These are phyloP conservation scores for Adelognathus sp. DNA, from an alignment of 2,888 invertebrate species.

Conservation along the genomic window DNA sequence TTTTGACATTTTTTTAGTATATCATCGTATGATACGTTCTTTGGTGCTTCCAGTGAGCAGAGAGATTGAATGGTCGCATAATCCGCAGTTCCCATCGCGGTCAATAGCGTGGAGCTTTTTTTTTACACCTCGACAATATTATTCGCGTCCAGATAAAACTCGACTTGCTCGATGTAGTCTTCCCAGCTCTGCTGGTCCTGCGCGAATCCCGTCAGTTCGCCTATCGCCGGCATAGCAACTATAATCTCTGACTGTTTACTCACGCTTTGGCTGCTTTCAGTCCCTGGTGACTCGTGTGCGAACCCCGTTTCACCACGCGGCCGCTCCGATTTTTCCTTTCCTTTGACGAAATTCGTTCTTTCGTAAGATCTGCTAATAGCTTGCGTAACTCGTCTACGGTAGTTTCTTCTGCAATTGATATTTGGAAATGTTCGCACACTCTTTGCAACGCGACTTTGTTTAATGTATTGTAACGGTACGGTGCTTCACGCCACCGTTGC, in stretches of 20 bases:
- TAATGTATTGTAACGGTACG: too few species aligned
- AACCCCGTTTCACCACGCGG: background rate
- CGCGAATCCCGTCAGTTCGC: background rate
- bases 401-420: background rate
- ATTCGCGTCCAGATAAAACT: constrained; percentile 38
- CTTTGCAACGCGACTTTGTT: background rate
- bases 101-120: constrained; percentile 24
- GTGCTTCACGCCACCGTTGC: too few species aligned
- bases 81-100: constrained; percentile 7
- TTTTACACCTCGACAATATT: background rate
- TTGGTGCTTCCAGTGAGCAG: constrained; percentile 18
- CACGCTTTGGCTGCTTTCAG: background rate
- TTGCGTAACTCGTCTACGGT: background rate
- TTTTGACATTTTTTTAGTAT: constrained; percentile 23
- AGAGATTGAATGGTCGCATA: constrained; percentile 37
- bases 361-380: background rate
- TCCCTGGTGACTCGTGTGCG: background rate
- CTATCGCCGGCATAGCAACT: background rate
- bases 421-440: background rate
- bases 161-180: constrained; percentile 28
- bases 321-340: background rate
- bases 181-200: constrained; percentile 18
- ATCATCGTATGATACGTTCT: constrained; percentile 5
- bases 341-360: background rate
- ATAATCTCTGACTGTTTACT: background rate